Conservation (phyloP, 2,888 invertebrate species). For the Yponomeuta evonymella region DNA sequence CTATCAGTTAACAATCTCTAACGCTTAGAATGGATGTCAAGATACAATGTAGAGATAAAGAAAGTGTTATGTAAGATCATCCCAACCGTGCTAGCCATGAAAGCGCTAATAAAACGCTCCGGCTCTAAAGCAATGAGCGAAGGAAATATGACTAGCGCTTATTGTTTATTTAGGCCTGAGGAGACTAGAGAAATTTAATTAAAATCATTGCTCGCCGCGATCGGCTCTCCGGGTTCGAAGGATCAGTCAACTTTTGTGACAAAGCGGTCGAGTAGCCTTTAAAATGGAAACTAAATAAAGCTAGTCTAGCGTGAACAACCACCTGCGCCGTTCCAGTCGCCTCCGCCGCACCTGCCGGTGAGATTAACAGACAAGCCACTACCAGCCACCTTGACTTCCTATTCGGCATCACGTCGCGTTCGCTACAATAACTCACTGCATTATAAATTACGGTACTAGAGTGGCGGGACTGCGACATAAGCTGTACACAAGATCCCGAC, state of each 20-base stretch:
- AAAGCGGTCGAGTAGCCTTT: conserved; percentile 12
- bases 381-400: background rate
- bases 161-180: background rate
- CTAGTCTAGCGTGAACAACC: conserved; percentile 29
- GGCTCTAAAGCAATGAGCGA: background rate
- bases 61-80: background rate
- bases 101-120: background rate
- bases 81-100: background rate
- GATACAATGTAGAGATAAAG: background rate
- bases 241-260: conserved; percentile 15
- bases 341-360: conserved; percentile 21
- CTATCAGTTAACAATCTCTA: background rate
- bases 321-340: conserved; percentile 42
- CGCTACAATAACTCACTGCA: background rate
- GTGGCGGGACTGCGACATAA: conserved; percentile 23
- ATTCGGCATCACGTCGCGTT: background rate
- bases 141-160: background rate
- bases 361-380: conserved; percentile 24
- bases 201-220: conserved; percentile 19
- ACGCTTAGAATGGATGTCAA: background rate
- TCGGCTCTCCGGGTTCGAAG: conserved; percentile 31
- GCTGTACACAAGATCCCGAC: conserved; percentile 35
- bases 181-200: background rate
- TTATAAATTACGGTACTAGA: conserved; percentile 17
- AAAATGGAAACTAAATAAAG: conserved; percentile 34